phyloP scores from a whole-genome alignment of 64 coral and sea anemone species.

The Stichodactyla mertensii region DNA sequence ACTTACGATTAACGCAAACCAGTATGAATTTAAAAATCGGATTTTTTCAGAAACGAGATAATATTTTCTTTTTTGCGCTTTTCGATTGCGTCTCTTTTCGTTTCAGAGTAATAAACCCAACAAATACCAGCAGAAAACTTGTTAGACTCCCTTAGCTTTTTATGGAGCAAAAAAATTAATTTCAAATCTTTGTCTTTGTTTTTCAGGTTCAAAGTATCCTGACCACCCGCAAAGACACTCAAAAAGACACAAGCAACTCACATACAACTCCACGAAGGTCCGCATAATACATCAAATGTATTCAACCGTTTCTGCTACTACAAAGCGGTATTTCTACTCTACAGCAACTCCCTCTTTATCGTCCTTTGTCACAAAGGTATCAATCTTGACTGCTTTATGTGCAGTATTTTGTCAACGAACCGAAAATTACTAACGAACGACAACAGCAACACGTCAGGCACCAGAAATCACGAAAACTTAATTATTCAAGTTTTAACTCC shows the following conservation, averaged over 20 bases:
- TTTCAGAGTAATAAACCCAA: background rate
- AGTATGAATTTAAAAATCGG: too few relatives aligned
- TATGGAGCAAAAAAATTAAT: background rate
- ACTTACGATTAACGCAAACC: too few relatives aligned
- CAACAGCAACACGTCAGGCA: background rate
- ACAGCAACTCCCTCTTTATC: background rate
- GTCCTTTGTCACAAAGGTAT: background rate
- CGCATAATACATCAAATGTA: background rate
- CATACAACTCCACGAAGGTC: background rate
- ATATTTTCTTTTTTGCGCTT: too few relatives aligned
- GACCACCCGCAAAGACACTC: background rate
- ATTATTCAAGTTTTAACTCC: background rate
- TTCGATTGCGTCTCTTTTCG: background rate
- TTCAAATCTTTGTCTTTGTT: background rate
- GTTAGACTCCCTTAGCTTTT: background rate
- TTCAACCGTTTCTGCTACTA: background rate
- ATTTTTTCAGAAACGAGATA: too few relatives aligned
- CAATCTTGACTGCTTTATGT: background rate
- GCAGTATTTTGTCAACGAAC: background rate
- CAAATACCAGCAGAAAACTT: background rate
- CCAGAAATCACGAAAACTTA: background rate
- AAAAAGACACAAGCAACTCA: background rate
- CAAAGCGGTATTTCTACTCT: background rate
- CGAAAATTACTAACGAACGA: background rate
- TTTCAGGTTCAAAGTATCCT: background rate